A percentile compares a stretch with the other conserved stretches of the same genome.
phyloP scores from a whole-genome alignment of 1,140 invertebrate genomes.

The Littorina saxatilis region DNA sequence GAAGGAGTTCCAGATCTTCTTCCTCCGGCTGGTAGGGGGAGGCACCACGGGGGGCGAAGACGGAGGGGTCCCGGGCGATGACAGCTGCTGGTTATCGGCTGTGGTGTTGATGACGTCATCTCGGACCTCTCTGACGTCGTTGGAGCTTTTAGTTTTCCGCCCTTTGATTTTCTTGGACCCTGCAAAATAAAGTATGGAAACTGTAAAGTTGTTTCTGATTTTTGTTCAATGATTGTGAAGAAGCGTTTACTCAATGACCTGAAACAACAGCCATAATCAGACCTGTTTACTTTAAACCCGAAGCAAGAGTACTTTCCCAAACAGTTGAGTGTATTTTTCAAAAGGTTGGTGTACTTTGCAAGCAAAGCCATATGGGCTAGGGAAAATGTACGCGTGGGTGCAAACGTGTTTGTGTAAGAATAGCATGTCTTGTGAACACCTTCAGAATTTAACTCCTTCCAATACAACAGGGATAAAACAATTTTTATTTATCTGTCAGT shows the following conservation, averaged over 20 bases:
- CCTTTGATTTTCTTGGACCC: conserved; percentile 28
- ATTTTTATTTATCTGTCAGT: too few relatives aligned
- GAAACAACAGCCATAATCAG: background rate
- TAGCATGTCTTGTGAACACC: too few relatives aligned
- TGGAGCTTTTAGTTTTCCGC: conserved; percentile 23
- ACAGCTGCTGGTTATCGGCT: background rate
- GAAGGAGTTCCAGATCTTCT: conserved; percentile 38
- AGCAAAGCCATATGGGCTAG: too few relatives aligned
- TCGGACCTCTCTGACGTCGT: conserved; percentile 29
- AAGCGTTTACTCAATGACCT: too few relatives aligned
- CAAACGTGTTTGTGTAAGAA: too few relatives aligned
- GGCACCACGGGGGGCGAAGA: background rate
- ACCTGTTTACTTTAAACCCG: too few relatives aligned
- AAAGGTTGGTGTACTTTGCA: too few relatives aligned
- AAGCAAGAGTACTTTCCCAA: too few relatives aligned
- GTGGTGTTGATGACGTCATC: background rate
- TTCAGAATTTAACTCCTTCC: too few relatives aligned
- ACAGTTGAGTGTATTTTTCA: too few relatives aligned
- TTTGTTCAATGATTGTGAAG: background rate
- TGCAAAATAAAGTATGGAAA: background rate
- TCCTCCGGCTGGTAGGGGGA: conserved; percentile 33
- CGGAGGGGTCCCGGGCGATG: conserved; percentile 27
- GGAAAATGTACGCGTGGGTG: too few relatives aligned
- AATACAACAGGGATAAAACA: too few relatives aligned
- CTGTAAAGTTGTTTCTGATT: background rate